Percentiles rank a stretch among this genome's conserved stretches.
These are phyloP conservation scores for Mola mola DNA, from an alignment of 2,113 vertebrate species.

Conservation along the genomic window DNA sequence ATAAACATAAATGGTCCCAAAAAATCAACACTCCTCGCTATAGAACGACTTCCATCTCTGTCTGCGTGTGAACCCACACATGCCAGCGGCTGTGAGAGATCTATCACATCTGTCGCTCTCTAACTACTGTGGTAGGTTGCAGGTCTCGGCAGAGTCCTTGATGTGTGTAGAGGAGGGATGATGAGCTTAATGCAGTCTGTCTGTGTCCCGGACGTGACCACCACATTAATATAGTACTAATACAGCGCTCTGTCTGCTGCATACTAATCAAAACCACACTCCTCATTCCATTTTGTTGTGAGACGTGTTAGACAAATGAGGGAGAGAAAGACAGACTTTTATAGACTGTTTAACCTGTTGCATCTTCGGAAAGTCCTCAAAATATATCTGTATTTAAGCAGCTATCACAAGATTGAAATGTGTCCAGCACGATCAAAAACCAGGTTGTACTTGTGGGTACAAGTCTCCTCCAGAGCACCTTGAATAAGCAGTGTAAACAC, in stretches of 20 bases:
- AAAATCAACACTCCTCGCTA: too few relatives aligned
- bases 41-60: not conserved
- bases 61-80: not conserved
- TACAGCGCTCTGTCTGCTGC: slow-evolving; percentile 62
- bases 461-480: not conserved
- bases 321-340: slow-evolving; percentile 22
- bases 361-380: too few relatives aligned
- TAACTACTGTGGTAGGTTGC: slow-evolving; percentile 39
- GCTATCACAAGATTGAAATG: too few relatives aligned
- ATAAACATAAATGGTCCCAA: not conserved
- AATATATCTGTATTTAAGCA: too few relatives aligned
- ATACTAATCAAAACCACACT: slow-evolving; percentile 66
- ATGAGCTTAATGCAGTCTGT: slow-evolving; percentile 76
- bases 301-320: slow-evolving; percentile 19
- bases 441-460: too few relatives aligned
- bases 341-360: slow-evolving; percentile 37
- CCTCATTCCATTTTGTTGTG: slow-evolving; percentile 23
- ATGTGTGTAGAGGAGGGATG: slow-evolving; percentile 74
- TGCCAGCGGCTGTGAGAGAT: slow-evolving; percentile 1
- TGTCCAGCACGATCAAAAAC: too few relatives aligned
- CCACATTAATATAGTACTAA: slow-evolving; percentile 77
- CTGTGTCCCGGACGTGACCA: slow-evolving; percentile 76
- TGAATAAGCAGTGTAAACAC: slow-evolving; percentile 34
- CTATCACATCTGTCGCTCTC: slow-evolving; percentile 51
- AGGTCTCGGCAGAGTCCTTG: slow-evolving; percentile 67